Evolutionary conservation across 2,113 vertebrate species (phyloP), one percentile per base, ranked within the genome.

Genomic region (Hippoglossus stenolepis): DNA sequence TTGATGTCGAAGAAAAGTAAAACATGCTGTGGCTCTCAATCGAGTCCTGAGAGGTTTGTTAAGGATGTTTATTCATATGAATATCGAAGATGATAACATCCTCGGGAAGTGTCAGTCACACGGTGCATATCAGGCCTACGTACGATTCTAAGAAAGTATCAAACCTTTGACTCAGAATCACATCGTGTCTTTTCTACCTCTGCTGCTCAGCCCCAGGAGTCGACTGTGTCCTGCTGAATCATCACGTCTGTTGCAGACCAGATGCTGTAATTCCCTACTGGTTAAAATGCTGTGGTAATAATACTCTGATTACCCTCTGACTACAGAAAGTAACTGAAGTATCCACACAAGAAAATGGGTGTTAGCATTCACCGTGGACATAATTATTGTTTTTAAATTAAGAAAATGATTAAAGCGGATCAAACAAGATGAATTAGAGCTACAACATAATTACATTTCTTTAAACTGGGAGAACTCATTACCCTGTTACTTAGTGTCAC

Each of bases 391-490:
- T 49, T 49, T 49, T 4, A 49, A 53, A 47, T 47, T 47, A 14
- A 45, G 3, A 47, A 47, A 4, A 40, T 18, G 51, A 53, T 53
- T n/a, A 38, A 68, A 75, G 15, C 18, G 2, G 5, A n/a, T 63
- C 43, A 68, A 35, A 67, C 14, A 18, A 14, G 3, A 28, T 76
- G 67, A 31, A 72, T 40, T 35, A 40, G 17, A 63, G n/a, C 5
- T 8, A 40, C 49, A 68, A 49, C 38, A 66, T 40, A 49, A 7
- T 57, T 54, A 54, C 2, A 9, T 9, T 54, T 7, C n/a, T 54
- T 9, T 51, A 64, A 63, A 65, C 43, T 31, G 65, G 7, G 61
- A 45, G 7, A n/a, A 10, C 53, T 24, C 21, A 57, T 77, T 28
- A 73, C 49, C 49, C 43, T 43, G 2, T 15, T 70, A 45, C 40